Base-by-base conservation (phyloP, 1,140 invertebrate species). In the Sipha flava region DNA sequence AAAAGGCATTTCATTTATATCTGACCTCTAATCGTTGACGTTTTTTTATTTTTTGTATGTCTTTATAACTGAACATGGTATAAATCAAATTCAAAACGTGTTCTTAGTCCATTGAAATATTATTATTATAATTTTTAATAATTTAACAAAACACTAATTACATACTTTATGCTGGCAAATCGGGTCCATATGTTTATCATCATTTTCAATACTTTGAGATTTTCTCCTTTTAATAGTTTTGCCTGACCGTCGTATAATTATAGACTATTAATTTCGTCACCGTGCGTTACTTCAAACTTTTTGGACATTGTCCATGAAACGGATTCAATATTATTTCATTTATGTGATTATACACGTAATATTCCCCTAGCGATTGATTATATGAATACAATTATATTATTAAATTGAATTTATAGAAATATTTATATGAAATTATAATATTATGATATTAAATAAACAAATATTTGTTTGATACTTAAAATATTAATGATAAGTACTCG, bases 231-330 rank as follows among this genome's bases (percentile, higher is more conserved):
- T 14, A 54, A 62, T 34, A 10, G 4, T 5, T 9, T 1, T 9
- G 1, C 12, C 9, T n/a, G 18, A 1, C 29, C 31, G 0, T n/a
- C 0, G 0, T 3, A 4, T 7, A 4, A 34, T 40, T 81, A 82
- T 16, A 82, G 43, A 54, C 80, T 82, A 14, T 34, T 59, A 16
- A 82, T 21, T 54, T 82, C 82, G 43, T 82, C 82, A 16, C 49
- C 80, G 57, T 82, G 82, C n/a, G 66, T 47, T 9, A 77, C 79
- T 10, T 80, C 82, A 77, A 72, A 54, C 6, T 31, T 29, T 5
- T 12, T 3, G 3, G 4, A 3, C 16, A 47, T 12, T 21, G 26
- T 16, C 31, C 54, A 3, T 2, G 47, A 1, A 3, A 23, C 14
- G 14, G 0, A 43, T 79, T 75, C n/a, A 57, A 64, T 23, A 40